Evolutionary conservation across 2,888 invertebrate species (phyloP).

Genomic region (Drosophila ustulata): DNA sequence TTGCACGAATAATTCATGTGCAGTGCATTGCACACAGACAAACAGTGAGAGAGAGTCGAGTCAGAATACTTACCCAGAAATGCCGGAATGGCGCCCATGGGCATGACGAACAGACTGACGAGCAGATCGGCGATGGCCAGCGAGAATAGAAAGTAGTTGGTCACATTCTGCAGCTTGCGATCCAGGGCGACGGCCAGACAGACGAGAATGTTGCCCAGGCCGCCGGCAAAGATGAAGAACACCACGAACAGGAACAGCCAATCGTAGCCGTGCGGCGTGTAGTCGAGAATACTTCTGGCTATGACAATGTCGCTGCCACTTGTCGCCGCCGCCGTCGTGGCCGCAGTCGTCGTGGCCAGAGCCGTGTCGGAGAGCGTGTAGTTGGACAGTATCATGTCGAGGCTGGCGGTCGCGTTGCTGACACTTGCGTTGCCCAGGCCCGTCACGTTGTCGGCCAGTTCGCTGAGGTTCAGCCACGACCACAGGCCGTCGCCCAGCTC

Average conservation of each 20-base stretch:
- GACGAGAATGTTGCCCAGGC: conserved; percentile 96
- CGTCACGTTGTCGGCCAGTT: conserved; percentile 39
- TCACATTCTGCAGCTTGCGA: conserved; percentile 95
- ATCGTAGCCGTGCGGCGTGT: conserved; percentile 86
- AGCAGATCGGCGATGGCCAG: conserved; percentile 97
- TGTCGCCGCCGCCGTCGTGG: conserved; percentile 21
- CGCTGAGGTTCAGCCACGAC: conserved; percentile 67
- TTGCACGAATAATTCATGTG: conserved; percentile 55
- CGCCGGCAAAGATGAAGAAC: conserved; percentile 94
- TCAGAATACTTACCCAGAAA: conserved; percentile 92
- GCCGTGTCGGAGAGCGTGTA: conserved; percentile 55
- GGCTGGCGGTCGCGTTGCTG: conserved; percentile 43
- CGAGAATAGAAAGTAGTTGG: conserved; percentile 97
- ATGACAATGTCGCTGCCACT: conserved; percentile 36
- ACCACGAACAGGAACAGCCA: conserved; percentile 94
- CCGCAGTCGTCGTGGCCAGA: conserved; percentile 37
- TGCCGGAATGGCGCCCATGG: conserved; percentile 96
- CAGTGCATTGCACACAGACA: conserved; percentile 16
- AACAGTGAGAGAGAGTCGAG: not conserved
- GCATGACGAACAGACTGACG: conserved; percentile 98
- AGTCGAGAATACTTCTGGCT: conserved; percentile 60
- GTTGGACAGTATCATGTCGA: conserved; percentile 72
- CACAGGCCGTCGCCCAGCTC: conserved; percentile 60
- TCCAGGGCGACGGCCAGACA: conserved; percentile 97
- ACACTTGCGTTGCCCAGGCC: conserved; percentile 31